Evolutionary conservation across 2,113 vertebrate genomes (phyloP).

Genomic region (Cyphomyrus discorhynchus): DNA sequence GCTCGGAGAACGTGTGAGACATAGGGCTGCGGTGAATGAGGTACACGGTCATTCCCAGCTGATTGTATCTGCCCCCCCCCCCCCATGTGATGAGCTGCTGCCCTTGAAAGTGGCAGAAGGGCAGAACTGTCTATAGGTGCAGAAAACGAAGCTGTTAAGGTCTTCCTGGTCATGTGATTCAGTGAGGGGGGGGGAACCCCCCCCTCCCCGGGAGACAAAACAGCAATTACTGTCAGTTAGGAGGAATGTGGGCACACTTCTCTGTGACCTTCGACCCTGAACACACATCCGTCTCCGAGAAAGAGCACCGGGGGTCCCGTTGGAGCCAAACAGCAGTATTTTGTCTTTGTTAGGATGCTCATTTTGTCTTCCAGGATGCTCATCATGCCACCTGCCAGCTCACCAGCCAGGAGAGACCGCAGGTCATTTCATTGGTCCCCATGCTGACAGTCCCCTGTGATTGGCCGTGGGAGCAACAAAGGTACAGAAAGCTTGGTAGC

Average conservation of each 20-base stretch:
- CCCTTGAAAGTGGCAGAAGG: constrained; percentile 31
- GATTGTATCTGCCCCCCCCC: constrained; percentile 44
- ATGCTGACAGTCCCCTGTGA: background rate
- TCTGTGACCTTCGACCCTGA: background rate
- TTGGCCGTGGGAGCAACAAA: background rate
- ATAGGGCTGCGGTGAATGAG: constrained; percentile 40
- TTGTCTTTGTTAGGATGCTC: constrained; percentile 3
- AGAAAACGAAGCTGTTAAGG: background rate
- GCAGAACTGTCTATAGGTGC: background rate
- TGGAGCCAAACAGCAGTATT: background rate
- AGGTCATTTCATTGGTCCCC: background rate
- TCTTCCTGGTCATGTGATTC: background rate
- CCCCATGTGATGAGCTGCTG: constrained; percentile 26
- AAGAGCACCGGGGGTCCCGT: background rate
- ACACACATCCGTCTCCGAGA: background rate
- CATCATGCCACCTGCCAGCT: background rate
- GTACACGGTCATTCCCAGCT: constrained; percentile 29
- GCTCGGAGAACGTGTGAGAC: constrained; percentile 37
- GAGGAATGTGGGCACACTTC: background rate
- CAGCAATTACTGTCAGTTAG: constrained; percentile 8
- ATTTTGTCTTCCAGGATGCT: background rate
- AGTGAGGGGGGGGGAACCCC: background rate
- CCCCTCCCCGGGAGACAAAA: background rate
- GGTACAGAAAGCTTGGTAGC: background rate
- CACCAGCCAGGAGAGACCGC: background rate